Percentiles rank a stretch among this genome's conserved stretches.
phyloP scores from a whole-genome alignment of 1,140 invertebrate species.

The Sarcophaga peregrina region DNA sequence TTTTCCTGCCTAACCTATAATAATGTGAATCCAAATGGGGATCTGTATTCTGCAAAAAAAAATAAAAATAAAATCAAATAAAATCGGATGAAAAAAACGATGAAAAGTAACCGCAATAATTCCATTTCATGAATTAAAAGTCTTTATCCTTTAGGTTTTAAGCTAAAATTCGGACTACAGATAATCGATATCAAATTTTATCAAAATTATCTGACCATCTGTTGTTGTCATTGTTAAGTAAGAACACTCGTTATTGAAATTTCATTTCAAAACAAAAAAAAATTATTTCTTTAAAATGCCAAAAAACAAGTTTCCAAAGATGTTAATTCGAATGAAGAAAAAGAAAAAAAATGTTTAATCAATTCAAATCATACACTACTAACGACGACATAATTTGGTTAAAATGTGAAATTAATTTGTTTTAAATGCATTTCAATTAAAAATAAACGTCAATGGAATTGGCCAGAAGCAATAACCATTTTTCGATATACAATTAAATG shows the following conservation, averaged over 20 bases:
- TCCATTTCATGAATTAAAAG: too few species aligned
- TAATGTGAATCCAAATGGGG: too few species aligned
- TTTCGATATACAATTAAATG: background rate
- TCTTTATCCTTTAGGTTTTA: too few species aligned
- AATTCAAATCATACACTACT: constrained; percentile 25
- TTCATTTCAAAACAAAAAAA: background rate
- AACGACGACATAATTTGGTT: constrained; percentile 37
- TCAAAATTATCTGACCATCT: too few species aligned
- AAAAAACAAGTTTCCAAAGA: constrained; percentile 14
- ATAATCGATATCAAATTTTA: too few species aligned
- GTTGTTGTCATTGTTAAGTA: too few species aligned
- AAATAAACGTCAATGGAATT: background rate
- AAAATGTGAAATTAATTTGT: constrained; percentile 41
- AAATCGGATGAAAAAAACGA: too few species aligned
- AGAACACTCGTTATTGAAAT: background rate
- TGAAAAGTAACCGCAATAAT: too few species aligned
- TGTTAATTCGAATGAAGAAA: background rate
- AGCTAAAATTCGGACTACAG: too few species aligned
- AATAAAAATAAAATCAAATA: too few species aligned
- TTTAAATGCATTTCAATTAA: constrained; percentile 32
- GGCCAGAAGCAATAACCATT: constrained; percentile 7
- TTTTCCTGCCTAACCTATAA: too few species aligned
- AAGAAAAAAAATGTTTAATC: constrained; percentile 33
- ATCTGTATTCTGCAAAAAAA: too few species aligned
- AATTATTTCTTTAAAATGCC: constrained; percentile 6